A percentile compares a stretch with the other conserved stretches of the same genome.
phyloP scores from a whole-genome alignment of 2,113 vertebrate genomes.

The Brienomyrus longianalis region DNA sequence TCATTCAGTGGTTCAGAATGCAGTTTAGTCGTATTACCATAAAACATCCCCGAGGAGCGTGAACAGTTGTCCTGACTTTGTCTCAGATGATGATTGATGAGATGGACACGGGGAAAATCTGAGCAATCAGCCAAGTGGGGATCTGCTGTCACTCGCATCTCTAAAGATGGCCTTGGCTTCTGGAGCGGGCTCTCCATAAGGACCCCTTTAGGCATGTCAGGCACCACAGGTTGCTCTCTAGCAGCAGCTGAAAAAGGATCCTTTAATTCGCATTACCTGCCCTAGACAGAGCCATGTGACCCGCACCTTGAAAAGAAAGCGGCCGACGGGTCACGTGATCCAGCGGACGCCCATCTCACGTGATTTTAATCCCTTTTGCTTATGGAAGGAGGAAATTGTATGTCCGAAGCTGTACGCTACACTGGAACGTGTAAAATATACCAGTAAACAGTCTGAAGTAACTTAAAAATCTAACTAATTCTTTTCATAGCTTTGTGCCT shows the following conservation, averaged over 20 bases:
- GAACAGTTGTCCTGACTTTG: slow-evolving; percentile 9
- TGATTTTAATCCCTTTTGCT: neutral
- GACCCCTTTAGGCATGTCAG: neutral
- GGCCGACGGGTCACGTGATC: neutral
- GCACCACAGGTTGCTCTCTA: neutral
- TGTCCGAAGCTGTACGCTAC: neutral
- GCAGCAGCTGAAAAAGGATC: neutral
- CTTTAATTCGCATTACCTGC: neutral
- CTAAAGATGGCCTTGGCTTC: neutral
- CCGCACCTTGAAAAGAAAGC: neutral
- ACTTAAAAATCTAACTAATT: neutral
- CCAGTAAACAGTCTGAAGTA: neutral
- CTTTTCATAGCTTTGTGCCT: neutral
- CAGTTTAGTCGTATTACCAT: neutral
- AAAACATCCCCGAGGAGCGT: neutral
- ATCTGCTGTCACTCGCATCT: neutral
- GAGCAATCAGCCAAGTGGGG: neutral
- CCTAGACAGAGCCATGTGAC: neutral
- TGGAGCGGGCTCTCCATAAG: neutral
- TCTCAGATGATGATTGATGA: slow-evolving; percentile 1
- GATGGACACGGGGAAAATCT: neutral
- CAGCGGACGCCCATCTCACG: neutral
- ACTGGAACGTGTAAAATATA: neutral
- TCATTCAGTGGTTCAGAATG: neutral
- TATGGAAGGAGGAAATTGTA: neutral